Evolutionary conservation across 1,140 invertebrate genomes (phyloP).

Genomic region (Trachymyrmex septentrionalis): DNA sequence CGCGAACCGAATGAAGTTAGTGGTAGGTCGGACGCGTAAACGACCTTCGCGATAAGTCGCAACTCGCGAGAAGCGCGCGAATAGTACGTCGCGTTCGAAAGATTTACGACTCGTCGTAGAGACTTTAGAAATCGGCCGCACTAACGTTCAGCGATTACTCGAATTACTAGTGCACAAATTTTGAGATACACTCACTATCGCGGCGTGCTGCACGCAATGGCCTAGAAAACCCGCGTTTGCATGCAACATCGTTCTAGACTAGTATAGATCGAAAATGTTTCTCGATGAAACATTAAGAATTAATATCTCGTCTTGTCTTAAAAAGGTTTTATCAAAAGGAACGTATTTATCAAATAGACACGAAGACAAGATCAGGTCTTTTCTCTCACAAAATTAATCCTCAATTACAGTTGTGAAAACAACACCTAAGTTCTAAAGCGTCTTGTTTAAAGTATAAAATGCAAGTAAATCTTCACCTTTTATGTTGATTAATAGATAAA

Average conservation of each 20-base stretch:
- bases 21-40: too few relatives aligned
- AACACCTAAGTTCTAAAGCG: too few relatives aligned
- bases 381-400: not conserved
- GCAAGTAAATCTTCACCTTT: too few relatives aligned
- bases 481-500: too few relatives aligned
- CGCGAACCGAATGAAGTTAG: not conserved
- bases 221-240: constrained; percentile 14
- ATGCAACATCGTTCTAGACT: not conserved
- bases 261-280: not conserved
- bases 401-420: too few relatives aligned
- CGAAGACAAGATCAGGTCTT: not conserved
- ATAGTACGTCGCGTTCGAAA: not conserved
- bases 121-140: not conserved
- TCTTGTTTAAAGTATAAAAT: too few relatives aligned
- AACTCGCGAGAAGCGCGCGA: constrained; percentile 27
- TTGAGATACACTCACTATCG: constrained; percentile 8
- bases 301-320: not conserved
- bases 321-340: not conserved
- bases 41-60: not conserved
- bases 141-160: constrained; percentile 35
- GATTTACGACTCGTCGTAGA: not conserved
- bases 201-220: constrained; percentile 15
- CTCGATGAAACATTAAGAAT: constrained; percentile 24
- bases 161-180: constrained; percentile 26
- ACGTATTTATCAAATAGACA: not conserved